phyloP scores from a whole-genome alignment of 23 tunicate genomes.

The Botrylloides violaceus region DNA sequence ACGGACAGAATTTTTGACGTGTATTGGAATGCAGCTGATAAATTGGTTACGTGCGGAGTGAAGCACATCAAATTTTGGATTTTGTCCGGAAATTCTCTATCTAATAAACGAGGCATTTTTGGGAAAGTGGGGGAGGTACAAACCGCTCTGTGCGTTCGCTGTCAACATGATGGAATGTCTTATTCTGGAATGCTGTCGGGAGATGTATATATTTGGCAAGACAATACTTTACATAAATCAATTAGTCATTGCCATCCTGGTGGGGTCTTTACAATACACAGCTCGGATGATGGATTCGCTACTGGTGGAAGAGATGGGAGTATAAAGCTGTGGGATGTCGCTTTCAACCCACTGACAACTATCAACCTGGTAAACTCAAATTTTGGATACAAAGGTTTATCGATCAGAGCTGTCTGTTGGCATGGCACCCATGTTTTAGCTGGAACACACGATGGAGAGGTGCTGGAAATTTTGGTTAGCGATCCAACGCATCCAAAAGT shows the following conservation, averaged over 20 bases:
- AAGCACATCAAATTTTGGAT: slow-evolving; percentile 97
- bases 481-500: slow-evolving; percentile 49
- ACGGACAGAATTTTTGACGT: slow-evolving; percentile 94
- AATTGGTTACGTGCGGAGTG: slow-evolving; percentile 86
- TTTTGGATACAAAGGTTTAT: slow-evolving; percentile 72
- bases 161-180: slow-evolving; percentile 38
- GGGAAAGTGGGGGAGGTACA: slow-evolving; percentile 89
- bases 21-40: slow-evolving; percentile 34
- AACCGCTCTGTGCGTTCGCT: slow-evolving; percentile 64
- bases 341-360: slow-evolving; percentile 61
- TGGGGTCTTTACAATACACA: slow-evolving; percentile 54
- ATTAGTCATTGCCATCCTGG: slow-evolving; percentile 64
- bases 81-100: slow-evolving; percentile 88
- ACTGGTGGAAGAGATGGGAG: slow-evolving; percentile 77
- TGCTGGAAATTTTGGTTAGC: slow-evolving; percentile 75
- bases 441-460: slow-evolving; percentile 89
- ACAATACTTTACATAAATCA: slow-evolving; percentile 43
- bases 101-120: slow-evolving; percentile 81
- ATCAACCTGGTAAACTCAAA: slow-evolving; percentile 21
- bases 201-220: slow-evolving; percentile 86
- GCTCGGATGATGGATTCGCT: slow-evolving; percentile 64
- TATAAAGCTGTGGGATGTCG: slow-evolving; percentile 76
- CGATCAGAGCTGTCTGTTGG: slow-evolving; percentile 82
- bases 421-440: slow-evolving; percentile 42
- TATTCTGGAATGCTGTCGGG: slow-evolving; percentile 88